These are phyloP conservation scores for Trisateles emortualis DNA, from an alignment of 2,888 invertebrate genomes.

Conservation along the genomic window DNA sequence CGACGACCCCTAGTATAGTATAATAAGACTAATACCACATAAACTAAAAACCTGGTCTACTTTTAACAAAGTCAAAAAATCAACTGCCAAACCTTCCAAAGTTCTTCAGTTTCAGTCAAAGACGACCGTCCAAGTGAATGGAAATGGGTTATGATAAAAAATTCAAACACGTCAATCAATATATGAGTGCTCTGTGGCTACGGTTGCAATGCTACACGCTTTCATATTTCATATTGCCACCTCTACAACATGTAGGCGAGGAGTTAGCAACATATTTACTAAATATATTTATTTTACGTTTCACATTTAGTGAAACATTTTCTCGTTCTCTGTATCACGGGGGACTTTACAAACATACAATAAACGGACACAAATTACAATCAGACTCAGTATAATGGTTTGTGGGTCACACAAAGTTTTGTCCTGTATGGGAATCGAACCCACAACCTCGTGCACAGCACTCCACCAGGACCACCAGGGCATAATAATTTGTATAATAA, in stretches of 20 bases:
- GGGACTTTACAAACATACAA: no score
- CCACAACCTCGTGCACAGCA: no score
- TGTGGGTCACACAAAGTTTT: no score
- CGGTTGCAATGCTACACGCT: conserved; percentile 47
- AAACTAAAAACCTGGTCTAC: conserved; percentile 1
- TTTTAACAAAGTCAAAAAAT: conserved; percentile 7
- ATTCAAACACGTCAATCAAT: conserved; percentile 73
- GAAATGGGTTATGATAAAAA: conserved; percentile 55
- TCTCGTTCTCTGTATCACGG: no score
- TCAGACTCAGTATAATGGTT: no score
- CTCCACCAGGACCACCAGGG: no score
- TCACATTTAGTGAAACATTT: no score
- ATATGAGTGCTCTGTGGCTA: conserved; percentile 51
- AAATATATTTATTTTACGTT: neutral
- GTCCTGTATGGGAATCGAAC: no score
- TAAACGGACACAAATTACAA: no score
- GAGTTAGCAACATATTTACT: conserved; percentile 35
- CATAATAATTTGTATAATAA: no score
- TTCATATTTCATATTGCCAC: conserved; percentile 76
- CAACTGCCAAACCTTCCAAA: conserved; percentile 15
- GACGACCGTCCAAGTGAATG: conserved; percentile 28
- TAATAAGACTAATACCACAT: no score
- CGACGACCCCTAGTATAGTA: no score
- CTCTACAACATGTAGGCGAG: conserved; percentile 47
- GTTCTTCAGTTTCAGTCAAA: conserved; percentile 8